Base-by-base conservation (phyloP, 2,888 invertebrate species). In the Torymus tubicola region DNA sequence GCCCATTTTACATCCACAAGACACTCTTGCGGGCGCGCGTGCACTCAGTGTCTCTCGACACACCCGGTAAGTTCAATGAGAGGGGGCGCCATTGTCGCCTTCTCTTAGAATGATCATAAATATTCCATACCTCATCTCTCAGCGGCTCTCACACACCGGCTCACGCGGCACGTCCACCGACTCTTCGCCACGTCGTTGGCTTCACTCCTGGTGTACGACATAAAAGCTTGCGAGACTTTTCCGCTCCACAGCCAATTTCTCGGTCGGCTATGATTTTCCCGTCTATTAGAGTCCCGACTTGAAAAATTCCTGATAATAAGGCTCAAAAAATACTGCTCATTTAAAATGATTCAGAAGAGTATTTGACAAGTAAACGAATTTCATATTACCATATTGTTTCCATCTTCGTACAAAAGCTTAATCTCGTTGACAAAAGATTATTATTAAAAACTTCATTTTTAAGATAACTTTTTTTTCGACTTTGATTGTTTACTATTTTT, bases 51-150 rank as follows among this genome's bases (percentile, higher is more conserved):
- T 61, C 61, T 61, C 61, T 61, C 42, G 42, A 8, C 42, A 42
- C 42, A 42, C 42, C 18, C 76, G 81, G 80, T 55, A 77, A 69
- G 83, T 84, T 84, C 82, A 85, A 85, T 85, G 83, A 81, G 76
- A 81, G 71, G 14, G n/a, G 16, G 63, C 79, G 81, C 78, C 84
- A 85, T 86, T 86, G 87, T 85, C 85, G 81, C 80, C 57, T 78
- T 64, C 75, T 81, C 76, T 83, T 85, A 86, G 85, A 86, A 86
- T 85, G 85, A 85, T 84, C 86, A 87, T 87, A 87, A 87, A 87
- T 87, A 87, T 87, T 87, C 83, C 84, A 86, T 84, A 83, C 81
- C 85, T 87, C 87, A 82, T 86, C 85, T 85, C 84, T 82, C 83
- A 76, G 63, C 72, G 67, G 74, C 74, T 60, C 42, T 8, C 42